A percentile compares a stretch with the other conserved stretches of the same genome.
phyloP scores from a whole-genome alignment of 1,140 invertebrate species.

The Eriocheir sinensis region DNA sequence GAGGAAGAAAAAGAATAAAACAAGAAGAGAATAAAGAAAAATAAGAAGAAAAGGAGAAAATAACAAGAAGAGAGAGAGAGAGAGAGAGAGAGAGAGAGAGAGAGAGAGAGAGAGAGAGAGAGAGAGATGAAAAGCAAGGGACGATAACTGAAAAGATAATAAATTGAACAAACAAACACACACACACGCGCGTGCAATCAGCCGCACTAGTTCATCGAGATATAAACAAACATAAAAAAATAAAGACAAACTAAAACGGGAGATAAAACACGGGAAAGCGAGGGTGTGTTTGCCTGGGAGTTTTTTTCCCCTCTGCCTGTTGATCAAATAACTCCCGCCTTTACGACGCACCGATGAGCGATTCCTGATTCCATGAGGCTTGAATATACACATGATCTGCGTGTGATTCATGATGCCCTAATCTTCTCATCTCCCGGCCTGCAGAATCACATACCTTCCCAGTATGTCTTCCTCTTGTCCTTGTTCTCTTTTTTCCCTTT shows the following conservation, averaged over 20 bases:
- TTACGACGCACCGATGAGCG: background rate
- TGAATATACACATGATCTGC: background rate
- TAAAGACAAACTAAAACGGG: background rate
- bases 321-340: background rate
- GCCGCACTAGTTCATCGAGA: background rate
- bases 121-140: too few relatives aligned
- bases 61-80: constrained; percentile 30
- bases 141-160: too few relatives aligned
- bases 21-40: background rate
- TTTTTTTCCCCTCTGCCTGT: too few relatives aligned
- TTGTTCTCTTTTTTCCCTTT: too few relatives aligned
- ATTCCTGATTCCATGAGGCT: background rate
- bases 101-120: background rate
- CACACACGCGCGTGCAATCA: too few relatives aligned
- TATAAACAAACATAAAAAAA: background rate
- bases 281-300: background rate
- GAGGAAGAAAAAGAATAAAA: constrained; percentile 42
- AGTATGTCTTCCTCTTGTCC: too few relatives aligned
- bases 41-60: background rate
- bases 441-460: too few relatives aligned
- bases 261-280: background rate
- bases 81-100: constrained; percentile 54
- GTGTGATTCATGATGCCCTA: background rate
- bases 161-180: too few relatives aligned
- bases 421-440: background rate